Evolutionary conservation across 2,888 invertebrate genomes (phyloP).

Genomic region (Tenthredo amoena): DNA sequence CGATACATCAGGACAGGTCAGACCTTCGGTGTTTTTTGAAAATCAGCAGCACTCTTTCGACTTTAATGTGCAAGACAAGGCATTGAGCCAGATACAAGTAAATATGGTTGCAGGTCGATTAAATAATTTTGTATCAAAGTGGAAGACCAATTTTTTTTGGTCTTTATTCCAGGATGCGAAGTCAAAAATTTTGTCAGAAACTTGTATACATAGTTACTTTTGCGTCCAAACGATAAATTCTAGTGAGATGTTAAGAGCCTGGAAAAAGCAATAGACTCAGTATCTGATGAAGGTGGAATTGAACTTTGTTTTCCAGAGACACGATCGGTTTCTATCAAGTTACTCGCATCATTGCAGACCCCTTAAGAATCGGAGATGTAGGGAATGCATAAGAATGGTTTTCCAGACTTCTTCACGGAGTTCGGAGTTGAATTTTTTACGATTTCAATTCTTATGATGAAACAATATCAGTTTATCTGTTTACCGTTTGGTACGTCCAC

Average conservation of each 20-base stretch:
- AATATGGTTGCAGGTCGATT: neutral
- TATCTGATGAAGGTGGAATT: neutral
- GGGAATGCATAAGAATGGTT: neutral
- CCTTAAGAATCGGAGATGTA: neutral
- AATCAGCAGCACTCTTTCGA: neutral
- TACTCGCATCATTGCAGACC: neutral
- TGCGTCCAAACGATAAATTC: neutral
- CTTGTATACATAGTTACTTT: neutral
- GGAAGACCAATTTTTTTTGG: neutral
- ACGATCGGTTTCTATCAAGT: neutral
- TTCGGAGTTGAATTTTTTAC: neutral
- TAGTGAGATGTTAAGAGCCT: neutral
- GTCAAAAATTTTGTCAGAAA: neutral
- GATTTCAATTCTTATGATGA: neutral
- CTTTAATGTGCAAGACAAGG: neutral
- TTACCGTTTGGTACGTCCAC: too few species aligned
- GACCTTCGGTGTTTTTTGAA: neutral
- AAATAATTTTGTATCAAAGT: neutral
- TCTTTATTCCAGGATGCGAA: neutral
- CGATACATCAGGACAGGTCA: neutral
- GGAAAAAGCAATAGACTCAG: neutral
- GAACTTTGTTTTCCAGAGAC: neutral
- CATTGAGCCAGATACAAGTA: neutral
- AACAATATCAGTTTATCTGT: neutral
- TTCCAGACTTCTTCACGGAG: neutral